These are phyloP conservation scores for Abscondita cerata DNA, from an alignment of 2,888 invertebrate species.

Conservation along the genomic window DNA sequence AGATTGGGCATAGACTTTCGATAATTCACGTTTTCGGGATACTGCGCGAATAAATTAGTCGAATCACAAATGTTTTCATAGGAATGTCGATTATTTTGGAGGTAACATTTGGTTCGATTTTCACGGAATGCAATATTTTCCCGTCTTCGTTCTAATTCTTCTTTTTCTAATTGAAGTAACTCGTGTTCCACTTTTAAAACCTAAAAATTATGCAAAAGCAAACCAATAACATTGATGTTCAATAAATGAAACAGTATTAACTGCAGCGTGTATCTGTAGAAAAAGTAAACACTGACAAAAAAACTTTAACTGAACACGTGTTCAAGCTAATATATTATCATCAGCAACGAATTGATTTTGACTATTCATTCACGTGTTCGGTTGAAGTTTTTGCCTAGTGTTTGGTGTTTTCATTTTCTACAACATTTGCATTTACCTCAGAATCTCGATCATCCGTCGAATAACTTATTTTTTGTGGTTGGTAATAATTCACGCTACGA, in stretches of 20 bases:
- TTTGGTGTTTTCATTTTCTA: too few species aligned
- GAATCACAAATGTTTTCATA: constrained; percentile 55
- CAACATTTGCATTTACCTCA: constrained; percentile 44
- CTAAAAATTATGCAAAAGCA: background rate
- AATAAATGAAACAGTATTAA: too few species aligned
- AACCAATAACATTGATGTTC: too few species aligned
- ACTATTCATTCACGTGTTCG: too few species aligned
- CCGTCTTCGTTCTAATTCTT: constrained; percentile 76
- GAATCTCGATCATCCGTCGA: constrained; percentile 51
- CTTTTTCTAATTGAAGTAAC: constrained; percentile 77
- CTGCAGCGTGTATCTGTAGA: too few species aligned
- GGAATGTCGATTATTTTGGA: constrained; percentile 52
- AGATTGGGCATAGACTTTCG: constrained; percentile 39
- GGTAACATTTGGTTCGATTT: constrained; percentile 60
- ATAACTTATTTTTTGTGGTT: constrained; percentile 28
- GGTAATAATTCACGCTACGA: constrained; percentile 48
- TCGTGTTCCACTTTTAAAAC: constrained; percentile 79
- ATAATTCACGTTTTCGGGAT: constrained; percentile 20
- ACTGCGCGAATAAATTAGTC: constrained; percentile 42
- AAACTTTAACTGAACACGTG: too few species aligned
- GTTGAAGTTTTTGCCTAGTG: too few species aligned
- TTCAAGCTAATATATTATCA: too few species aligned
- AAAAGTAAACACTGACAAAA: too few species aligned
- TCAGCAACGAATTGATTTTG: too few species aligned
- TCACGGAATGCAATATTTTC: constrained; percentile 74